These are phyloP conservation scores for Embiotoca jacksoni DNA, from an alignment of 2,113 vertebrate genomes.

Conservation along the genomic window DNA sequence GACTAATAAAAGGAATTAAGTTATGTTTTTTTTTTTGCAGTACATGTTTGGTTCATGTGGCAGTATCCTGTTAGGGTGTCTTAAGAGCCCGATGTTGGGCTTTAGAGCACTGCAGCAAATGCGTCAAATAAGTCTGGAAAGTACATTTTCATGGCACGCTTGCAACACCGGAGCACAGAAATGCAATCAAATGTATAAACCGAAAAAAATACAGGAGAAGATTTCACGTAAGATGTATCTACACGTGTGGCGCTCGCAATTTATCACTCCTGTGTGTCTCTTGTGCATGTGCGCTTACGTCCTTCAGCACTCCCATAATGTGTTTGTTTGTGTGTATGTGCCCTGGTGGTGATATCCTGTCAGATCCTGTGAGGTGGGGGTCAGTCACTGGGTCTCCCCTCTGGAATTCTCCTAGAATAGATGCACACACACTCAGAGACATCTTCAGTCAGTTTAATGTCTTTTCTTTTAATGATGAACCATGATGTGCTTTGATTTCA, in stretches of 20 bases:
- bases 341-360: constrained; percentile 72
- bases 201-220: not conserved
- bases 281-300: constrained; percentile 7
- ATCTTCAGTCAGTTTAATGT: constrained; percentile 46
- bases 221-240: not conserved
- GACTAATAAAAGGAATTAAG: too few species aligned
- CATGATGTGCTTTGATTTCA: constrained; percentile 12
- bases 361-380: constrained; percentile 79
- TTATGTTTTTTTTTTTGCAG: not conserved
- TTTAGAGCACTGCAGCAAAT: not conserved
- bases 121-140: not conserved
- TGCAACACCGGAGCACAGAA: not conserved
- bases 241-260: not conserved
- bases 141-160: not conserved
- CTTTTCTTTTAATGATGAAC: constrained; percentile 33
- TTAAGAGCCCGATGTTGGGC: not conserved
- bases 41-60: not conserved
- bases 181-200: not conserved
- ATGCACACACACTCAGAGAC: constrained; percentile 51
- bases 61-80: not conserved
- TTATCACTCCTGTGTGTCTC: not conserved
- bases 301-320: constrained; percentile 6
- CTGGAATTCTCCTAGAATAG: constrained; percentile 85
- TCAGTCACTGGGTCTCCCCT: constrained; percentile 83
- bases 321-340: constrained; percentile 15